A percentile compares a stretch with the other conserved stretches of the same genome.
These are phyloP conservation scores for Anthonomus grandis DNA, from an alignment of 1,140 invertebrate species.

Conservation along the genomic window DNA sequence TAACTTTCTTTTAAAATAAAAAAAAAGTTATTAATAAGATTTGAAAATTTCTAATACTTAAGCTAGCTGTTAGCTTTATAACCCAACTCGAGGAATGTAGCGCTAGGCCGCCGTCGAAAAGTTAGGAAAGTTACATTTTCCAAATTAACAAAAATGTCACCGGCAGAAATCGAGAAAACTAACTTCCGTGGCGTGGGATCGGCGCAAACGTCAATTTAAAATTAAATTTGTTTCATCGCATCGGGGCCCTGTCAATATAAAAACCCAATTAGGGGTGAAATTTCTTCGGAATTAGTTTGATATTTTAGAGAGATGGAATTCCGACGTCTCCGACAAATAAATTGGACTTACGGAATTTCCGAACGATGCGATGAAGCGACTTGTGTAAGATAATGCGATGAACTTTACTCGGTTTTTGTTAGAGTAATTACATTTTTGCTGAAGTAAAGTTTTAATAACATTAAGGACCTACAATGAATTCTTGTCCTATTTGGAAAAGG, in stretches of 20 bases:
- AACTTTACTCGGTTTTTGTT: background rate
- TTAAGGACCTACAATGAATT: too few relatives aligned
- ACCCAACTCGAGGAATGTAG: background rate
- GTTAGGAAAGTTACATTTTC: conserved; percentile 15
- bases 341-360: conserved; percentile 3
- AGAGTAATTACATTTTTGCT: background rate
- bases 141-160: conserved; percentile 25
- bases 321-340: conserved; percentile 8
- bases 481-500: too few relatives aligned
- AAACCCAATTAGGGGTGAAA: conserved; percentile 21
- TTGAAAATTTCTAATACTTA: too few relatives aligned
- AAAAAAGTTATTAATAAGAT: too few relatives aligned
- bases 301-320: conserved; percentile 13
- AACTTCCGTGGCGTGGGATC: conserved; percentile 13
- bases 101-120: conserved; percentile 3
- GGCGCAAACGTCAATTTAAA: conserved; percentile 15
- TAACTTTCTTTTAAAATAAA: background rate
- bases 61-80: too few relatives aligned
- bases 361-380: background rate
- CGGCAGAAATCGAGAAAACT: conserved; percentile 12
- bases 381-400: background rate
- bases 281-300: conserved; percentile 22
- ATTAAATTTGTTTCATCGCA: conserved; percentile 24
- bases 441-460: background rate
- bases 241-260: conserved; percentile 23